A percentile compares a stretch with the other conserved stretches of the same genome.
Evolutionary conservation across 2,797 vertebrate species (phyloP).

Genomic region (Lemur catta): DNA sequence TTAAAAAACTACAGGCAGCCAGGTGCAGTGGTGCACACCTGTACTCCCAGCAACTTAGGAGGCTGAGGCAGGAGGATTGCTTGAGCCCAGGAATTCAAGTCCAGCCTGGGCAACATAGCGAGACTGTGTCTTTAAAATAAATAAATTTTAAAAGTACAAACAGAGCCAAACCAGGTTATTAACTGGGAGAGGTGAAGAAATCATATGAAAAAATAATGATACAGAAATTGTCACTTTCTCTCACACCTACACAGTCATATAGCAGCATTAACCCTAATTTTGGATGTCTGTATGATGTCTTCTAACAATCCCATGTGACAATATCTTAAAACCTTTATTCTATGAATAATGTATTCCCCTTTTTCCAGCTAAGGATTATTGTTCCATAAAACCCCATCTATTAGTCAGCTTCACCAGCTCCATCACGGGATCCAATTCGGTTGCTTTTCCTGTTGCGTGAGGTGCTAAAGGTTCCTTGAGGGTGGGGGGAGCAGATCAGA

Average conservation of each 20-base stretch:
- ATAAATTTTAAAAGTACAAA: background rate
- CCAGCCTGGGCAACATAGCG: background rate
- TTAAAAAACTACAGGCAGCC: background rate
- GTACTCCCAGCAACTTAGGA: background rate
- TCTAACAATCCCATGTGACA: conserved; percentile 55
- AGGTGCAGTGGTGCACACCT: no score
- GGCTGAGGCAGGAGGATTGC: background rate
- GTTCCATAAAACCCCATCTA: conserved; percentile 60
- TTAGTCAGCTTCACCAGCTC: conserved; percentile 27
- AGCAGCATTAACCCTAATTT: background rate
- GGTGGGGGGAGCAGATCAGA: no score
- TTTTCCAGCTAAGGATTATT: conserved; percentile 71
- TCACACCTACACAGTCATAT: accelerated
- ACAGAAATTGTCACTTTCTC: background rate
- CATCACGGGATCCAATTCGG: background rate
- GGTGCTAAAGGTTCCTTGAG: background rate
- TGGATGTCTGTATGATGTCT: conserved; percentile 34
- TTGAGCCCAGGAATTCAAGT: background rate
- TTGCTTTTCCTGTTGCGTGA: conserved; percentile 6
- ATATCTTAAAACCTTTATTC: conserved; percentile 67
- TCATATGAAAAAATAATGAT: background rate
- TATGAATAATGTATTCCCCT: conserved; percentile 77
- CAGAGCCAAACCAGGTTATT: background rate
- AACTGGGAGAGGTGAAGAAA: background rate
- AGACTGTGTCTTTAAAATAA: background rate